Percentiles rank a stretch among this genome's conserved stretches.
Conservation (phyloP, 2,888 invertebrate species). For the Acleris emargana region DNA sequence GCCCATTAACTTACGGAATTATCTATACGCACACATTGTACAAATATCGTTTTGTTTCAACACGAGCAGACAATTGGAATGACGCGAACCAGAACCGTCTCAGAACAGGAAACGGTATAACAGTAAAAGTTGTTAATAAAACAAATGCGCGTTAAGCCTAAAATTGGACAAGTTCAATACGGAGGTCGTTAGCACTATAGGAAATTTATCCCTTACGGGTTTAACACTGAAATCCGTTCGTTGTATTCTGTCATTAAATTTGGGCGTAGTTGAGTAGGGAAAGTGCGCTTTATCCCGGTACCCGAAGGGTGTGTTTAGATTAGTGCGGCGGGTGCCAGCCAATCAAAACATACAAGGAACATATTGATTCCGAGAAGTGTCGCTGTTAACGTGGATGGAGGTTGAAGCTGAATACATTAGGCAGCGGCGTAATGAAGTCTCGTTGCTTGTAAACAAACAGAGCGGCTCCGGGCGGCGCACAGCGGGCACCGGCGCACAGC, state of each 20-base stretch:
- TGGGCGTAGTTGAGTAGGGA: constrained; percentile 51
- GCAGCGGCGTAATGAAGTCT: constrained; percentile 84
- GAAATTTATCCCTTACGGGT: constrained; percentile 80
- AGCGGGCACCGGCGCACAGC: constrained; percentile 17
- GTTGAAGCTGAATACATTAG: constrained; percentile 85
- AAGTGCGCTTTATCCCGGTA: constrained; percentile 63
- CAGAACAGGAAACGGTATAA: constrained; percentile 76
- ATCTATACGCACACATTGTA: constrained; percentile 36
- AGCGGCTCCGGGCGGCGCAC: constrained; percentile 50
- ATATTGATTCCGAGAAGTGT: constrained; percentile 85
- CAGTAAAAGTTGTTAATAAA: constrained; percentile 80
- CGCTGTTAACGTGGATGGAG: constrained; percentile 82
- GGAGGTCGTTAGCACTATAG: constrained; percentile 81
- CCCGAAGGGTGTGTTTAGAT: constrained; percentile 61
- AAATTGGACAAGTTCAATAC: constrained; percentile 83
- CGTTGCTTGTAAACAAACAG: constrained; percentile 83
- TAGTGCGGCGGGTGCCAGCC: constrained; percentile 62
- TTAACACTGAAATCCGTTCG: constrained; percentile 83
- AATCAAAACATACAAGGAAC: constrained; percentile 84
- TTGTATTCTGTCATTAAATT: constrained; percentile 82
- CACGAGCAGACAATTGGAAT: constrained; percentile 59
- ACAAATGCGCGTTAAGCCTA: constrained; percentile 81
- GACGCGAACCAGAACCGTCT: constrained; percentile 59
- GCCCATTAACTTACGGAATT: constrained; percentile 38
- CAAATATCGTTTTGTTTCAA: constrained; percentile 42